Evolutionary conservation across 2,888 invertebrate genomes (phyloP).

Genomic region (Eumacrocentrus americanus): DNA sequence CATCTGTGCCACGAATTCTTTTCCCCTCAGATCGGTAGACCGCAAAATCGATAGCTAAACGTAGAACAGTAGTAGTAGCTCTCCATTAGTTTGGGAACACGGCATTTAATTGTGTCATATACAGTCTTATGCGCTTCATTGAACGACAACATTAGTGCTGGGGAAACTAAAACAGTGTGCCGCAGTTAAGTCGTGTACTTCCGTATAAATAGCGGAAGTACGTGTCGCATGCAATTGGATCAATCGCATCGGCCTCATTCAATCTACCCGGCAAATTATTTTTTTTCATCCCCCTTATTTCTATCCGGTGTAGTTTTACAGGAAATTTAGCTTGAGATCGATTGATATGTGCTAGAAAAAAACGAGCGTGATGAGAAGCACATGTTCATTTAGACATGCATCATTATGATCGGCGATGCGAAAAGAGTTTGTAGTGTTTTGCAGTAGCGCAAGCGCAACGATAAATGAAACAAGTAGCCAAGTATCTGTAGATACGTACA

Average conservation of each 20-base stretch:
- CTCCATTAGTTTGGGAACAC: too few relatives aligned
- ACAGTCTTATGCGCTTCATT: too few relatives aligned
- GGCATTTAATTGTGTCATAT: too few relatives aligned
- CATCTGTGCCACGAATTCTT: too few relatives aligned
- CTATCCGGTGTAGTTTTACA: background rate
- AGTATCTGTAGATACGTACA: slow-evolving; percentile 16
- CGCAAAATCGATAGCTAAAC: too few relatives aligned
- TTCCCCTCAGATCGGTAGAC: too few relatives aligned
- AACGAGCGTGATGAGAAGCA: background rate
- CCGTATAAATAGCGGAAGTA: slow-evolving; percentile 8
- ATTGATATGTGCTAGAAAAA: too few relatives aligned
- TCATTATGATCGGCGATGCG: background rate
- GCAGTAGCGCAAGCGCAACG: slow-evolving; percentile 13
- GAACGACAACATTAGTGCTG: too few relatives aligned
- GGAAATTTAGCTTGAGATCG: background rate
- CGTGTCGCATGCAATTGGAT: slow-evolving; percentile 7
- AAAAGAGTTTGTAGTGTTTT: background rate
- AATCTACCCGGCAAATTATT: too few relatives aligned
- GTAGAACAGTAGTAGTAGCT: too few relatives aligned
- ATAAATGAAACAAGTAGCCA: background rate
- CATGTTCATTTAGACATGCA: background rate
- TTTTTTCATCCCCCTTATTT: background rate
- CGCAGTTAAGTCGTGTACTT: background rate
- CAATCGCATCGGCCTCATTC: slow-evolving; percentile 20
- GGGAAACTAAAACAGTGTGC: background rate